Evolutionary conservation across 2,113 vertebrate genomes (phyloP).

Genomic region (Aramus guarauna): DNA sequence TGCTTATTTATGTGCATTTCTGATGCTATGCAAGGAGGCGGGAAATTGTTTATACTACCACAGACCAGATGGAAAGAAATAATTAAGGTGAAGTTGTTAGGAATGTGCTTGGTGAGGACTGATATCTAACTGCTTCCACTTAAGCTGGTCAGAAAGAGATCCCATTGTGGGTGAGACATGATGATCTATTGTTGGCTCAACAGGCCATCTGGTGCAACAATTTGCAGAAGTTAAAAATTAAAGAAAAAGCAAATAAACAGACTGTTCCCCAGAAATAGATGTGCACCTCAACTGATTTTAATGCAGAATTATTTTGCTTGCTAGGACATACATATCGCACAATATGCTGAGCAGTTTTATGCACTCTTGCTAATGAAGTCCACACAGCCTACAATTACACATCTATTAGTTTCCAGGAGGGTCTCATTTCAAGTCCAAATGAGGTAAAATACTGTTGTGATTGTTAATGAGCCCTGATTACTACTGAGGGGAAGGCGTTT

Average conservation of each 20-base stretch:
- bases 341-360: not conserved
- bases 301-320: not conserved
- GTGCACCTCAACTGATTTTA: not conserved
- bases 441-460: not conserved
- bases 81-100: not conserved
- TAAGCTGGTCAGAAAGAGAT: not conserved
- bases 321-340: not conserved
- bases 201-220: constrained; percentile 34
- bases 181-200: constrained; percentile 40
- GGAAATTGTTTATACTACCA: not conserved
- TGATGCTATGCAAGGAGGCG: not conserved
- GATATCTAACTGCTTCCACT: not conserved
- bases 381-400: not conserved
- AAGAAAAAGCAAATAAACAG: constrained; percentile 1
- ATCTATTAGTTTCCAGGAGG: not conserved
- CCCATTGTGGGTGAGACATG: not conserved
- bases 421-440: not conserved
- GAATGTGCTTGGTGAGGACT: not conserved
- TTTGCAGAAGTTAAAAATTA: not conserved
- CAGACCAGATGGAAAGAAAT: not conserved
- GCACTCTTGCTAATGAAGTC: not conserved
- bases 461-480: not conserved
- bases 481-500: not conserved
- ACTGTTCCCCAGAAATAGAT: not conserved
- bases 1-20: not conserved